phyloP scores from a whole-genome alignment of 2,888 invertebrate species.

The Ditylenchus weischeri region DNA sequence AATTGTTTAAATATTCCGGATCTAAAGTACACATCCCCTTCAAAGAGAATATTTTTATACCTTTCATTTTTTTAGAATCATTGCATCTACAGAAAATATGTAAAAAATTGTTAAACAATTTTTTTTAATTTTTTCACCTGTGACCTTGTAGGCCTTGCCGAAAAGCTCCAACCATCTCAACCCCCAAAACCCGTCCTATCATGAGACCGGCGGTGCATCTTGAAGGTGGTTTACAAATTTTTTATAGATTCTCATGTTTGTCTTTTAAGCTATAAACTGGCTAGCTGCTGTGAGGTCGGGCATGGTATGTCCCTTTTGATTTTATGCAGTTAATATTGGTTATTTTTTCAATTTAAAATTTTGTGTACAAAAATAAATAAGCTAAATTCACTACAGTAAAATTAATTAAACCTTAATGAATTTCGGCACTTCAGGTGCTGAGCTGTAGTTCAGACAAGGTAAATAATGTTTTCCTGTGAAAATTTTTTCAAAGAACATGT shows the following conservation, averaged over 20 bases:
- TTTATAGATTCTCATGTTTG: not conserved
- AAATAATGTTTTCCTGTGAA: not conserved
- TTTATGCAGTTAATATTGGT: not conserved
- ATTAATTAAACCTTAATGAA: too few species aligned
- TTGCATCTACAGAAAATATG: conserved; percentile 13
- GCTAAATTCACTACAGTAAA: too few species aligned
- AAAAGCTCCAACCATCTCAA: not conserved
- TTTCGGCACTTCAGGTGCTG: too few species aligned
- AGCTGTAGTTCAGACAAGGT: conserved; percentile 46
- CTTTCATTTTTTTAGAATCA: not conserved
- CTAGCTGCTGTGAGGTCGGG: conserved; percentile 49
- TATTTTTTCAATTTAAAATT: not conserved
- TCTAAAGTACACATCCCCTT: too few species aligned
- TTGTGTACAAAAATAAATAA: too few species aligned
- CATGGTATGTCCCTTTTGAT: conserved; percentile 38
- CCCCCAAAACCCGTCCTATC: conserved; percentile 14
- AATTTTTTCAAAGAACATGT: conserved; percentile 3
- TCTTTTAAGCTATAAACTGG: conserved; percentile 37
- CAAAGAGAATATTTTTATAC: not conserved
- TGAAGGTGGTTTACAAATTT: conserved; percentile 24
- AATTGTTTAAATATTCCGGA: too few species aligned
- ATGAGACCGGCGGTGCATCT: conserved; percentile 39
- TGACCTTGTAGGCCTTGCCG: not conserved
- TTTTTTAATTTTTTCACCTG: not conserved
- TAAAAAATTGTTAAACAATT: conserved; percentile 8